Evolutionary conservation across 2,888 invertebrate genomes (phyloP), one percentile per base, ranked within the genome.

Genomic region (Bhutanitis thaidina): DNA sequence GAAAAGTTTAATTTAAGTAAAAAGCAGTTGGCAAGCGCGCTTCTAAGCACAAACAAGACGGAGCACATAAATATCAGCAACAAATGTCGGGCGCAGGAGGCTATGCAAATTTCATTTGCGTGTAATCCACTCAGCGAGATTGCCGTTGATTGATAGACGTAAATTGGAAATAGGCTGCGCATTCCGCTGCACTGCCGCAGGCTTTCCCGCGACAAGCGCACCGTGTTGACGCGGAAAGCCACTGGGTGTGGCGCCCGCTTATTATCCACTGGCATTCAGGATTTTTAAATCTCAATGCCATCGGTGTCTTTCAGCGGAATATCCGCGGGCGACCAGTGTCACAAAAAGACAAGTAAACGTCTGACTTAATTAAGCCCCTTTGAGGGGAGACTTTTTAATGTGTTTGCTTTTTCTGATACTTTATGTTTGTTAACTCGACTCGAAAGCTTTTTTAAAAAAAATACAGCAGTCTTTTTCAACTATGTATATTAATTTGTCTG

Each of bases 91-190:
- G 63, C 67, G 65, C 72, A 78, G 77, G 80, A 81, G 87, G 88
- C 91, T 91, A 92, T 92, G 92, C 91, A 92, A 92, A 92, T 92
- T 91, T 91, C 91, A 92, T 92, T 92, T 91, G 87, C 83, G 80
- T 79, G 91, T 92, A 92, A 92, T 92, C 92, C 92, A 92, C 92
- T 92, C 91, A 91, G 88, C 79, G 91, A 90, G 92, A 92, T 92
- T 92, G 92, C 90, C 90, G 89, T 88, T 92, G 92, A 92, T 92
- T 92, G 92, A 92, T 92, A 91, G 92, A 91, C 90, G 91, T 87
- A 92, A 92, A 92, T 92, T 92, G 92, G 91, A 91, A 92, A 91
- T 86, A 82, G 89, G 87, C 81, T 72, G 73, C 71, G 73, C 63
- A 64, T 64, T 64, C 63, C 63, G 56, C 37, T 29, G 50, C 55